Conservation (phyloP, 2,888 invertebrate genomes). For the Ephialtes manifestator region DNA sequence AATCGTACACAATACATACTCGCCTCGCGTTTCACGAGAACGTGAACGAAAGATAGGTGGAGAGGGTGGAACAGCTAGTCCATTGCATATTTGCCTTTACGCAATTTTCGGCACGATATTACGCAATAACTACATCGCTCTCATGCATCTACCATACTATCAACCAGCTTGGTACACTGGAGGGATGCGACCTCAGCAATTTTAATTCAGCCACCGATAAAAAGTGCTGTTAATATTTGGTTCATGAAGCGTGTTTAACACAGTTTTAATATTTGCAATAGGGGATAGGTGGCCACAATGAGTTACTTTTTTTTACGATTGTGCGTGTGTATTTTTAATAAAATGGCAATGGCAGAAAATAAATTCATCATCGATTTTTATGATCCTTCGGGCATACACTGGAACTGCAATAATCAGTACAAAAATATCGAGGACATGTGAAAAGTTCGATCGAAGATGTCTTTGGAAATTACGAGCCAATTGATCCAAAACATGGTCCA, state of each 20-base stretch:
- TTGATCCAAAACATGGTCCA: too few species aligned
- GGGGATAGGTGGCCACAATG: too few species aligned
- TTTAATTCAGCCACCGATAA: constrained; percentile 27
- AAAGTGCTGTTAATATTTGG: not conserved
- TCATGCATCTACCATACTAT: constrained; percentile 18
- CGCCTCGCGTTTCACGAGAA: constrained; percentile 50
- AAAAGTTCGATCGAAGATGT: too few species aligned
- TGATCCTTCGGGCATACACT: too few species aligned
- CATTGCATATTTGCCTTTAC: constrained; percentile 83
- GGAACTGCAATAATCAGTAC: too few species aligned
- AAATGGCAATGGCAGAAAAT: too few species aligned
- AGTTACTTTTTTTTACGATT: too few species aligned
- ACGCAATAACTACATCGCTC: constrained; percentile 75
- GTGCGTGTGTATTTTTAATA: too few species aligned
- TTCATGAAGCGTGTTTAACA: not conserved
- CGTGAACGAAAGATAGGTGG: constrained; percentile 75
- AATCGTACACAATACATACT: constrained; percentile 68
- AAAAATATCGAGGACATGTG: too few species aligned
- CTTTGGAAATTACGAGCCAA: too few species aligned
- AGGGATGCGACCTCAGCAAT: constrained; percentile 62
- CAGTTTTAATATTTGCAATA: not conserved
- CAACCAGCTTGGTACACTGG: constrained; percentile 14
- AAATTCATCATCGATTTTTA: too few species aligned
- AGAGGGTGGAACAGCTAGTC: constrained; percentile 65
- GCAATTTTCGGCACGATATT: constrained; percentile 81